phyloP scores from a whole-genome alignment of 2,797 vertebrate genomes.

The Crenuchus spilurus region DNA sequence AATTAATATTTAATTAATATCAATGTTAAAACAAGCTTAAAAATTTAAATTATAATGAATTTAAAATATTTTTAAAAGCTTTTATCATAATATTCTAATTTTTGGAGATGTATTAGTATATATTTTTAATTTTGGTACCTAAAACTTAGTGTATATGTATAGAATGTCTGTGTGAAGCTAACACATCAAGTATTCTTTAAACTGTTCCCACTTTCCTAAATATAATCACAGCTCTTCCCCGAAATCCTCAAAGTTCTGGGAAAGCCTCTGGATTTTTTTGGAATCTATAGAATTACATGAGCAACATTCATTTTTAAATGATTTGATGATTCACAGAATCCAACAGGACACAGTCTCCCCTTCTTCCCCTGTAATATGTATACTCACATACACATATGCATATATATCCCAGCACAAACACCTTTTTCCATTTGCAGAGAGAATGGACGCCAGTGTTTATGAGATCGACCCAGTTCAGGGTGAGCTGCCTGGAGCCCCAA shows the following conservation, averaged over 20 bases:
- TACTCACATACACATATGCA: background rate
- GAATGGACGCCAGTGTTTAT: slow-evolving; percentile 63
- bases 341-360: background rate
- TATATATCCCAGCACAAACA: background rate
- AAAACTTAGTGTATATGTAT: too few relatives aligned
- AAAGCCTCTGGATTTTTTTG: slow-evolving; percentile 8
- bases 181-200: slow-evolving; percentile 6
- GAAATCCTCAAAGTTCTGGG: slow-evolving; percentile 18
- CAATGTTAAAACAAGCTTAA: too few relatives aligned
- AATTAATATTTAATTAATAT: too few relatives aligned
- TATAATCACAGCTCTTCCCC: slow-evolving; percentile 14
- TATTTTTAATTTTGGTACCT: too few relatives aligned
- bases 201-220: slow-evolving; percentile 14
- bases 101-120: too few relatives aligned
- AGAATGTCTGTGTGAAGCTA: background rate
- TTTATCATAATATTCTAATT: too few relatives aligned
- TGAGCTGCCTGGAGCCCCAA: slow-evolving; percentile 63
- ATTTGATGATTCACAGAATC: slow-evolving; percentile 41
- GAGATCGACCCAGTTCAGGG: slow-evolving; percentile 69
- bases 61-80: too few relatives aligned
- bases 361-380: background rate
- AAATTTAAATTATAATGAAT: too few relatives aligned
- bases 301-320: slow-evolving; percentile 21
- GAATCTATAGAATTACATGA: background rate
- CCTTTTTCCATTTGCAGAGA: slow-evolving; percentile 60